These are phyloP conservation scores for Xestia sexstrigata DNA, from an alignment of 2,888 invertebrate species.

Conservation along the genomic window DNA sequence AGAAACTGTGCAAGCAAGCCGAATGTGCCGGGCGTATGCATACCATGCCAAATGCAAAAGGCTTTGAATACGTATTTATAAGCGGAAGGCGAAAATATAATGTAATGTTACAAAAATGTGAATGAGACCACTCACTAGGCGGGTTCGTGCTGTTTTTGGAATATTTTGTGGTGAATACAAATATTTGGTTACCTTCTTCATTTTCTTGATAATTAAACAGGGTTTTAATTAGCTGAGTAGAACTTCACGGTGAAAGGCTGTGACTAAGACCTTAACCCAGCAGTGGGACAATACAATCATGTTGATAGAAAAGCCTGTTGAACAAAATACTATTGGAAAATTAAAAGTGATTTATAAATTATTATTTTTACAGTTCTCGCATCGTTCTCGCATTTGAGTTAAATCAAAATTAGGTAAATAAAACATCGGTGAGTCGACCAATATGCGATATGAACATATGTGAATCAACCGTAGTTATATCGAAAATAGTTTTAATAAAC, in stretches of 20 bases:
- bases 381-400: too few species aligned
- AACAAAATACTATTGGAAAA: too few species aligned
- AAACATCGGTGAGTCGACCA: too few species aligned
- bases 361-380: too few species aligned
- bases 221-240: not conserved
- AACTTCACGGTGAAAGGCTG: not conserved
- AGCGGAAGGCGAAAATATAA: slow-evolving; percentile 77
- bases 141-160: not conserved
- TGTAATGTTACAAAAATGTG: slow-evolving; percentile 80
- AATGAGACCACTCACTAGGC: slow-evolving; percentile 67
- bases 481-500: too few species aligned
- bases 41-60: slow-evolving; percentile 74
- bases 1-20: slow-evolving; percentile 29
- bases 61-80: slow-evolving; percentile 74
- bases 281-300: not conserved
- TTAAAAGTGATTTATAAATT: too few species aligned
- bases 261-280: too few species aligned
- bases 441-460: too few species aligned
- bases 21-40: slow-evolving; percentile 52
- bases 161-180: slow-evolving; percentile 1
- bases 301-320: not conserved
- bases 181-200: not conserved
- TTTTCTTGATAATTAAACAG: not conserved
- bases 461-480: too few species aligned
- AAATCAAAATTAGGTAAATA: too few species aligned